Evolutionary conservation across 2,113 vertebrate genomes (phyloP), one percentile per base, ranked within the genome.

Genomic region (Illadopsis cleaveri): DNA sequence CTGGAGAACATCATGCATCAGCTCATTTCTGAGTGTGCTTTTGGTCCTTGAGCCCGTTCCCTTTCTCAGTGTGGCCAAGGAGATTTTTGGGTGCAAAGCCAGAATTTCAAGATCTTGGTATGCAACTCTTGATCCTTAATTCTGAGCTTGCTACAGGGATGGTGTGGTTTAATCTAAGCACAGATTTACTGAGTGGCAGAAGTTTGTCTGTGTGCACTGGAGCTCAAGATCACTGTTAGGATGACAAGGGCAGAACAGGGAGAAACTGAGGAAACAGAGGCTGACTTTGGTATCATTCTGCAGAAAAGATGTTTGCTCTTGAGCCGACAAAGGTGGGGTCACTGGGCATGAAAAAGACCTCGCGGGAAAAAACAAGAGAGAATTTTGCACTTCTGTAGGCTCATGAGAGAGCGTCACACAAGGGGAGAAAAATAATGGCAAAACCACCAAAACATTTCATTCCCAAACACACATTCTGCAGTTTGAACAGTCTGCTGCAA

Each of bases 211-310:
- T 24, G 10, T 12, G n/a, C 9, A 2, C 50, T 54, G 83, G 54
- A 94, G 81, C 77, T 68, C 64, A 64, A 76, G 72, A 82, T 75
- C 88, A 42, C 64, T 69, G 57, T 37, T 71, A 90, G 80, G 69
- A 76, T 89, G 48, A 31, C 65, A 86, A 78, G 35, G 40, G 37
- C 11, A 58, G 62, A 68, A 78, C 21, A 24, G 44, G 71, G 83
- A 92, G 86, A 89, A 93, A 79, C 48, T 65, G 72, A 84, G 76
- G 76, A 95, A 96, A 58, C 25, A 50, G 71, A 62, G 45, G 30
- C 44, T 86, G 81, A 45, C 54, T 92, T 95, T 2, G 12, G 42
- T 72, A 60, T 84, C 1, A 0, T 53, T 83, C 71, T 90, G 83
- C 82, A 76, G 69, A 83, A 76, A 38, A 11, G 4, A 33, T 88